phyloP scores from a whole-genome alignment of 2,113 vertebrate genomes.

The Chaetura pelagica region DNA sequence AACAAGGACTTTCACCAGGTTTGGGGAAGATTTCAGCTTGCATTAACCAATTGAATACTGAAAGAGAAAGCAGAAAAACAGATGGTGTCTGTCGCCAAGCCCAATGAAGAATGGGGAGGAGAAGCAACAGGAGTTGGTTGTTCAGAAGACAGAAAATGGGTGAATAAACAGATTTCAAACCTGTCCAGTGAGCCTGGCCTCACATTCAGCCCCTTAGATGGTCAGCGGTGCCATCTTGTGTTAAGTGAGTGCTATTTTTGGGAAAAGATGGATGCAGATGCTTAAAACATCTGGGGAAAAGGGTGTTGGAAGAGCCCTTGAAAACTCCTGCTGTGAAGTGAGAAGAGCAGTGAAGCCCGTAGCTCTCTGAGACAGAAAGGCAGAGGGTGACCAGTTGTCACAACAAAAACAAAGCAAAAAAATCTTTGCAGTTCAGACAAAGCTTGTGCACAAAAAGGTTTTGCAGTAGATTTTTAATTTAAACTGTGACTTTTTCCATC shows the following conservation, averaged over 20 bases:
- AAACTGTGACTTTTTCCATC: neutral
- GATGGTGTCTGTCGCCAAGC: neutral
- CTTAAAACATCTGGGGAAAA: neutral
- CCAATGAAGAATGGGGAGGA: neutral
- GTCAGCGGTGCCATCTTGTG: conserved; percentile 58
- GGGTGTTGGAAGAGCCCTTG: neutral
- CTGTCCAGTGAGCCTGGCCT: neutral
- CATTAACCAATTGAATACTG: neutral
- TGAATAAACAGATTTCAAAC: neutral
- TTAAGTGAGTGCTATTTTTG: neutral
- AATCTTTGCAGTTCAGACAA: neutral
- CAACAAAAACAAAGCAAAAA: neutral
- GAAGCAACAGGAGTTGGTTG: neutral
- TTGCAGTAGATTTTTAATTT: neutral
- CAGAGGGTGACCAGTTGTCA: neutral
- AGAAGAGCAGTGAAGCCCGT: neutral
- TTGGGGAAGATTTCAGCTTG: neutral
- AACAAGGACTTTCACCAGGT: neutral
- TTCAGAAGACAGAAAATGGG: neutral
- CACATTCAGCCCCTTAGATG: neutral
- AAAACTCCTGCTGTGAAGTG: neutral
- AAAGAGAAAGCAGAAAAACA: neutral
- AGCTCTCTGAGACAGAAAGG: neutral
- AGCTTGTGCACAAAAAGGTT: neutral
- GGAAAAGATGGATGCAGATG: neutral